These are phyloP conservation scores for Acrobasis repandana DNA, from an alignment of 2,888 invertebrate genomes.

Conservation along the genomic window DNA sequence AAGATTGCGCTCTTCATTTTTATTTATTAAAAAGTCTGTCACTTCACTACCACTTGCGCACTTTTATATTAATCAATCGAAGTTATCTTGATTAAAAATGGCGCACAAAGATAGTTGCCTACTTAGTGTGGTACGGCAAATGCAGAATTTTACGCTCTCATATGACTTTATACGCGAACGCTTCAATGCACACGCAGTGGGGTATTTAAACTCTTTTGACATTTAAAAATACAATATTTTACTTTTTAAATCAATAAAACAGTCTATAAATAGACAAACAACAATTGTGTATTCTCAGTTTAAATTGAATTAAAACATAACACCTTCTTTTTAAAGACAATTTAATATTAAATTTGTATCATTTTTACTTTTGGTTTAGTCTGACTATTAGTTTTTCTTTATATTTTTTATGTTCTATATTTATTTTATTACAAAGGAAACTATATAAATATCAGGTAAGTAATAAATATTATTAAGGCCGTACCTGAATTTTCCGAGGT, in stretches of 20 bases:
- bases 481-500: too few relatives aligned
- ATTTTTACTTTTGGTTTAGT: too few relatives aligned
- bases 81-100: constrained; percentile 17
- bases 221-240: not conserved
- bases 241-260: not conserved
- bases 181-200: constrained; percentile 60
- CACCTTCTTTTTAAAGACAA: too few relatives aligned
- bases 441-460: too few relatives aligned
- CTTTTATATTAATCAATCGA: constrained; percentile 11
- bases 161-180: constrained; percentile 70
- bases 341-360: too few relatives aligned
- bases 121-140: constrained; percentile 54
- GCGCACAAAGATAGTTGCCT: constrained; percentile 35
- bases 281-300: too few relatives aligned
- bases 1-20: constrained; percentile 68
- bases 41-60: constrained; percentile 62
- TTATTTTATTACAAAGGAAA: too few relatives aligned
- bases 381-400: too few relatives aligned
- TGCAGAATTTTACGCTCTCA: constrained; percentile 54
- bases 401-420: too few relatives aligned
- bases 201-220: constrained; percentile 37
- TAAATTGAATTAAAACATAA: too few relatives aligned
- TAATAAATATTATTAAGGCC: too few relatives aligned
- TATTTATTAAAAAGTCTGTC: constrained; percentile 42
- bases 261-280: too few relatives aligned